These are phyloP conservation scores for Erynnis tages DNA, from an alignment of 2,888 invertebrate species.

Conservation along the genomic window DNA sequence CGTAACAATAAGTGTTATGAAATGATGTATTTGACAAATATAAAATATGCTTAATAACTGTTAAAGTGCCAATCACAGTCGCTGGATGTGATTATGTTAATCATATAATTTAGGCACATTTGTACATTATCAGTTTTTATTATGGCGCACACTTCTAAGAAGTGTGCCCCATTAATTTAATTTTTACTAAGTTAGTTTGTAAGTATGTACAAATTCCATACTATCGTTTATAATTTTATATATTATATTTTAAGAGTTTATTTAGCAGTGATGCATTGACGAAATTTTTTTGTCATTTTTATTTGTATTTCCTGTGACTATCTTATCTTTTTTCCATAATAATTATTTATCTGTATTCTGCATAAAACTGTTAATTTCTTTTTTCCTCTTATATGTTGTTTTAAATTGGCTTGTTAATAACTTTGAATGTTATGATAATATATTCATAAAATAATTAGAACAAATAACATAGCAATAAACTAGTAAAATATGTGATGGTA, in stretches of 20 bases:
- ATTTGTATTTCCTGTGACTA: slow-evolving; percentile 10
- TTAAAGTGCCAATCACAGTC: slow-evolving; percentile 20
- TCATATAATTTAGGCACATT: slow-evolving; percentile 29
- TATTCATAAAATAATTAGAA: background rate
- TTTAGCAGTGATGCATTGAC: slow-evolving; percentile 33
- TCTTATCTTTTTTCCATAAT: background rate
- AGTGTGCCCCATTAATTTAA: slow-evolving; percentile 54
- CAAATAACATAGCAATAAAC: slow-evolving; percentile 21
- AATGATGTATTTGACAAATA: slow-evolving; percentile 15
- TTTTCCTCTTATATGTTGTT: background rate
- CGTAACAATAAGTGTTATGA: no score
- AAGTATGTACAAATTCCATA: slow-evolving; percentile 52
- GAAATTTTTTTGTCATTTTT: slow-evolving; percentile 10
- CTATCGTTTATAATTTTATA: slow-evolving; percentile 33
- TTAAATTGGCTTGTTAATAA: background rate
- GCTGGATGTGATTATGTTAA: slow-evolving; percentile 15
- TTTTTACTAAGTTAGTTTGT: slow-evolving; percentile 39
- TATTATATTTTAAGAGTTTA: slow-evolving; percentile 33
- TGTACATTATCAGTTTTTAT: slow-evolving; percentile 35
- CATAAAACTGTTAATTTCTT: background rate
- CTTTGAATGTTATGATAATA: background rate
- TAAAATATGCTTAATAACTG: slow-evolving; percentile 1
- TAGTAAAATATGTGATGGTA: slow-evolving; percentile 43
- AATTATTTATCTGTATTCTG: background rate
- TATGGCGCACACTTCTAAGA: slow-evolving; percentile 58